phyloP scores from a whole-genome alignment of 2,113 vertebrate genomes.

The Galemys pyrenaicus region DNA sequence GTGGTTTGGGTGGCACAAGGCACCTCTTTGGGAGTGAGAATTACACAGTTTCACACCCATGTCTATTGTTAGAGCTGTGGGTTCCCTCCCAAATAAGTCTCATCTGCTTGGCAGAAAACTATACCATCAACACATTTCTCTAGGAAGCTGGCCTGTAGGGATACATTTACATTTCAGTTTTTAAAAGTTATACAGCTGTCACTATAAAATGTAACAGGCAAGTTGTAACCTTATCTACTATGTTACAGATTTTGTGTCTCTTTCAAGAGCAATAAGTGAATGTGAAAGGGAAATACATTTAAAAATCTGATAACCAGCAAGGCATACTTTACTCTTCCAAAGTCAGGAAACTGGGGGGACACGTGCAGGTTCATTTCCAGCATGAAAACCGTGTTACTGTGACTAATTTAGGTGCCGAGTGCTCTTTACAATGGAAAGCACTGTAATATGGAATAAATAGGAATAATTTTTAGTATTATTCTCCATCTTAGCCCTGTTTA shows the following conservation, averaged over 20 bases:
- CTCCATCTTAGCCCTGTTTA: constrained; percentile 50
- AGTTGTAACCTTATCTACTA: constrained; percentile 91
- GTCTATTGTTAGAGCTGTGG: constrained; percentile 57
- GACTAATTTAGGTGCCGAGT: constrained; percentile 62
- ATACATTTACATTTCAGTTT: constrained; percentile 83
- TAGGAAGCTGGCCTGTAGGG: constrained; percentile 71
- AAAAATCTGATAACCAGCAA: constrained; percentile 67
- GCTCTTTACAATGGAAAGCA: constrained; percentile 12
- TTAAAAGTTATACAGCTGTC: constrained; percentile 89
- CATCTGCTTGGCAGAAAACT: constrained; percentile 59
- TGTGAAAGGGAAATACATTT: constrained; percentile 80
- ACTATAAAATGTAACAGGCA: constrained; percentile 86
- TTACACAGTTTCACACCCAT: neutral
- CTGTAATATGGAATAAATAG: constrained; percentile 36
- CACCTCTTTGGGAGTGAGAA: constrained; percentile 50
- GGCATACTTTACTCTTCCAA: constrained; percentile 65
- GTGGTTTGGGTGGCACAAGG: neutral
- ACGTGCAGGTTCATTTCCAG: constrained; percentile 66
- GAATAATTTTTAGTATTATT: constrained; percentile 52
- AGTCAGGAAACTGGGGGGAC: constrained; percentile 72
- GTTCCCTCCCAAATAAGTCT: constrained; percentile 48
- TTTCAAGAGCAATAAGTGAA: constrained; percentile 90
- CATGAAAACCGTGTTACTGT: constrained; percentile 55
- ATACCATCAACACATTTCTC: constrained; percentile 72
- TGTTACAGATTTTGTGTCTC: constrained; percentile 85